These are phyloP conservation scores for Beroe ovata DNA, from an alignment of 37 sponge, comb jelly and placozoan genomes.

Conservation along the genomic window DNA sequence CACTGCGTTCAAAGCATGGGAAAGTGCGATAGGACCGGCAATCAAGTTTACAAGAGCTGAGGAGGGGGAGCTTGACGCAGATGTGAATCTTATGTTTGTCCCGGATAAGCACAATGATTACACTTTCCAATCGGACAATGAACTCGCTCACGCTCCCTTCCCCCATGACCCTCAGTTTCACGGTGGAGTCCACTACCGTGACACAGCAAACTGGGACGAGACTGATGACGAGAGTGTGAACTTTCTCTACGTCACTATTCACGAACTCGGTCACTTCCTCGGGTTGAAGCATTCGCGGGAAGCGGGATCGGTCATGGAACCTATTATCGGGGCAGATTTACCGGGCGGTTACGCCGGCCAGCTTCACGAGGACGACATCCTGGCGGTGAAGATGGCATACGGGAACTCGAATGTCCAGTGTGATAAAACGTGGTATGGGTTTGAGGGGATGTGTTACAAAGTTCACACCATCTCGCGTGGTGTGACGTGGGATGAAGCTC, in stretches of 20 bases:
- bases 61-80: background rate
- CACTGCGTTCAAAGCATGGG: background rate
- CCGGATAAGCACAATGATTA: background rate
- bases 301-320: background rate
- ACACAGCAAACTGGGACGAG: background rate
- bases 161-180: background rate
- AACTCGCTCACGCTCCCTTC: slow-evolving; percentile 40
- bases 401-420: background rate
- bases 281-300: background rate
- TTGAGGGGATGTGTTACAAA: slow-evolving; percentile 22
- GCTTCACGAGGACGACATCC: background rate
- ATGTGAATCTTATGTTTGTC: slow-evolving; percentile 3
- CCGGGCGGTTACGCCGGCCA: background rate
- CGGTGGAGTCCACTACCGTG: background rate
- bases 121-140: background rate
- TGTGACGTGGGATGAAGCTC: slow-evolving; percentile 28
- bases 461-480: background rate
- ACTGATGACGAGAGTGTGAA: background rate
- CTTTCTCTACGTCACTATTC: background rate
- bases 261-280: slow-evolving; percentile 35
- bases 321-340: background rate
- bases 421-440: background rate
- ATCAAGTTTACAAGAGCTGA: background rate
- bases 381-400: background rate
- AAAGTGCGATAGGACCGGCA: background rate